Conservation (phyloP, 2,888 invertebrate species). For the Margaritifera margaritifera region DNA sequence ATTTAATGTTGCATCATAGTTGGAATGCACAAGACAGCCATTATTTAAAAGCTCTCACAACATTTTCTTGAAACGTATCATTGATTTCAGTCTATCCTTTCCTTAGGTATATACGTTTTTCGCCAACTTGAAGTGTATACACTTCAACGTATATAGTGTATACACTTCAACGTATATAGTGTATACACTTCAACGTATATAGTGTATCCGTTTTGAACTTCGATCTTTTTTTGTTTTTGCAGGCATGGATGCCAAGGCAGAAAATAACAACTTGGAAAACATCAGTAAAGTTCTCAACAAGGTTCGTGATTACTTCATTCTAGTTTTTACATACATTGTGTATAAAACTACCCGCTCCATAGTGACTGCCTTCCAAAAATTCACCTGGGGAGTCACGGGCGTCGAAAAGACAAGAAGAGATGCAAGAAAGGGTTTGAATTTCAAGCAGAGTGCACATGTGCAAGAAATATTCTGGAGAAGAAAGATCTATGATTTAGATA, state of each 20-base stretch:
- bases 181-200: too few species aligned
- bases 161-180: too few species aligned
- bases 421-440: conserved; percentile 57
- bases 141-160: too few species aligned
- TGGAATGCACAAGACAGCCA: too few species aligned
- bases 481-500: conserved; percentile 52
- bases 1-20: too few species aligned
- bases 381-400: conserved; percentile 64
- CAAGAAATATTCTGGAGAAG: conserved; percentile 61
- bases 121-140: too few species aligned
- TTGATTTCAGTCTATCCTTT: too few species aligned
- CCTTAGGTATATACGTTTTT: too few species aligned
- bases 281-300: conserved; percentile 58
- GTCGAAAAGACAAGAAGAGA: conserved; percentile 60
- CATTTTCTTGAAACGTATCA: too few species aligned
- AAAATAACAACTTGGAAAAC: conserved; percentile 52
- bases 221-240: not conserved
- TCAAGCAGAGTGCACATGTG: conserved; percentile 64
- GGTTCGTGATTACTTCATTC: conserved; percentile 55
- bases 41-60: too few species aligned
- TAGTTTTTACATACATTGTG: conserved; percentile 54
- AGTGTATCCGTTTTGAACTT: too few species aligned
- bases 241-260: conserved; percentile 39
- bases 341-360: conserved; percentile 54
- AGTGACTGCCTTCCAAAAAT: conserved; percentile 60